These are phyloP conservation scores for Busseola fusca DNA, from an alignment of 2,888 invertebrate species.

Conservation along the genomic window DNA sequence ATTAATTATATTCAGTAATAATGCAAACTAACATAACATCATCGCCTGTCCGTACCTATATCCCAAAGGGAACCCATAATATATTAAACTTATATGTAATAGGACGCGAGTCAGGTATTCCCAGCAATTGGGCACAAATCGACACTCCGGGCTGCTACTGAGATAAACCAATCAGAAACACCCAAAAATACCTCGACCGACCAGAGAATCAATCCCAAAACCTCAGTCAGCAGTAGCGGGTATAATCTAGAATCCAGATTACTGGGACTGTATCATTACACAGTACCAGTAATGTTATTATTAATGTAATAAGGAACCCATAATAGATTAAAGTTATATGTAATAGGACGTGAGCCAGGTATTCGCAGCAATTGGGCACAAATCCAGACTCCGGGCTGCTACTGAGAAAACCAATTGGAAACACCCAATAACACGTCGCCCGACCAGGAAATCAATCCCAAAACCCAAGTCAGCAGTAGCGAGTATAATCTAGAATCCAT, in stretches of 20 bases:
- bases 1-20: background rate
- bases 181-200: background rate
- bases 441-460: background rate
- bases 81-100: background rate
- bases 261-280: too few species aligned
- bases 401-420: background rate
- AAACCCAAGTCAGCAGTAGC: background rate
- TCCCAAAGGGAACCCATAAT: background rate
- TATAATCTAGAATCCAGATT: background rate
- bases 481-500: background rate
- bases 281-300: background rate
- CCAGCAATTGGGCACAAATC: background rate
- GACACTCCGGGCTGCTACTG: background rate
- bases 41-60: background rate
- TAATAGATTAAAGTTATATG: background rate
- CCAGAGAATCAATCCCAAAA: background rate
- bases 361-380: background rate
- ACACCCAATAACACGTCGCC: background rate
- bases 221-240: background rate
- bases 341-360: background rate
- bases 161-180: background rate
- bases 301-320: too few species aligned
- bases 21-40: background rate
- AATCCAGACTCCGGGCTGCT: background rate
- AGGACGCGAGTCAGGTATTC: background rate